These are phyloP conservation scores for Rhincodon typus DNA, from an alignment of 2,797 vertebrate genomes.

Conservation along the genomic window DNA sequence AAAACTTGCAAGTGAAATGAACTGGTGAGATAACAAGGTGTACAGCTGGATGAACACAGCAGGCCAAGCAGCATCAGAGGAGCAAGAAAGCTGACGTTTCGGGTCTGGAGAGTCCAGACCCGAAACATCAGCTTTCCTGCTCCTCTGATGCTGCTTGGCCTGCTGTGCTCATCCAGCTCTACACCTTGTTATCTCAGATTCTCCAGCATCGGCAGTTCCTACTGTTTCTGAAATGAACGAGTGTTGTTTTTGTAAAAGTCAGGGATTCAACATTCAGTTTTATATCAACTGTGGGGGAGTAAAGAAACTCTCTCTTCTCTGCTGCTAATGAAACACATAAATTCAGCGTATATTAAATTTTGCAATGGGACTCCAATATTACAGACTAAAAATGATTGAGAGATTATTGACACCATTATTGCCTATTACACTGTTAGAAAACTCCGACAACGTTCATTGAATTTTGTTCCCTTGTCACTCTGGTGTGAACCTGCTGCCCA, in stretches of 20 bases:
- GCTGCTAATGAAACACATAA: background rate
- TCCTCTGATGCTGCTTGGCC: no score
- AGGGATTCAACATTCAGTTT: background rate
- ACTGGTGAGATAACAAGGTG: no score
- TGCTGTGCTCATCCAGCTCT: no score
- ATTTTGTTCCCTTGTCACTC: background rate
- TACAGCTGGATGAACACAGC: no score
- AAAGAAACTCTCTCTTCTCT: background rate
- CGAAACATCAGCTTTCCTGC: no score
- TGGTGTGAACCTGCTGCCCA: background rate
- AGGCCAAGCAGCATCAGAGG: no score
- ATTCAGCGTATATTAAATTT: background rate
- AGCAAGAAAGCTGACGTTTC: no score
- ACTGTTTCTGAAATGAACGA: background rate
- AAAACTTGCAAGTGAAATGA: background rate
- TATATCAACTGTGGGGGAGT: background rate
- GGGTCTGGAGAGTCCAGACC: no score
- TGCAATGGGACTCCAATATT: background rate
- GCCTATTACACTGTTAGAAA: background rate
- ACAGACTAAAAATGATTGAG: background rate
- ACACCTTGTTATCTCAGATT: no score
- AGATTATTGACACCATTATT: background rate
- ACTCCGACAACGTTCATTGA: background rate
- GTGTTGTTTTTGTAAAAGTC: background rate
- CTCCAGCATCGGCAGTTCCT: no score